Base-by-base conservation (phyloP, 2,888 invertebrate species). In the Tetheella fluctuosa region DNA sequence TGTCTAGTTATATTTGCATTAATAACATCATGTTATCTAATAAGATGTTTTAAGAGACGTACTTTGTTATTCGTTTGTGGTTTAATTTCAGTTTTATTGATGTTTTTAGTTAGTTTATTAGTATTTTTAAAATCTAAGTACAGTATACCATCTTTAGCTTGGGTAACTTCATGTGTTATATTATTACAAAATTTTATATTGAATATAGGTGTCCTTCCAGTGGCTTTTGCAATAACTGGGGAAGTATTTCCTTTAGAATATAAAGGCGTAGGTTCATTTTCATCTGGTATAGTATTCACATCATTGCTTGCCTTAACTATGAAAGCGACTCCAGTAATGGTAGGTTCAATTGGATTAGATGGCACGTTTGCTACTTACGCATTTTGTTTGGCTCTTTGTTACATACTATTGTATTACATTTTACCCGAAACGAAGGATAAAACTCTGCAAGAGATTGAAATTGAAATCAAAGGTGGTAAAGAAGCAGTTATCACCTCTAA, bases 361-460 rank as follows among this genome's bases (percentile, higher is more conserved):
- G 78, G 81, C 0, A 75, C 77, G 0, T 84, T 77, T 65, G 65
- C 65, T 6, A 73, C 79, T 5, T 84, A 74, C 52, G 83, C 74
- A 3, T 12, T 70, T 0, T 58, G 63, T 54, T 64, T 84, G 23
- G 54, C 65, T 13, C 12, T 76, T 4, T 75, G 79, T 62, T 64
- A 81, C 2, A 5, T 69, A 0, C n/a, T 76, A 25, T 64, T 84
- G 53, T 74, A 73, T 62, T 77, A 67, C 54, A 63, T 80, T 37
- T 37, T 85, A 23, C 80, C 80, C 15, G 85, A 85, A 66, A 85
- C 85, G 1, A 85, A 84, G 60, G 79, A 81, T 56, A 83, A 68
- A 60, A 76, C 79, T 0, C 64, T 85, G 37, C 79, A 80, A 59
- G 76, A 83, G 20, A 82, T 85, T 48, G 84, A 84, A 64, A 69